A percentile compares a stretch with the other conserved stretches of the same genome.
These are phyloP conservation scores for Ceuthmochares aereus DNA, from an alignment of 2,113 vertebrate species.

Conservation along the genomic window DNA sequence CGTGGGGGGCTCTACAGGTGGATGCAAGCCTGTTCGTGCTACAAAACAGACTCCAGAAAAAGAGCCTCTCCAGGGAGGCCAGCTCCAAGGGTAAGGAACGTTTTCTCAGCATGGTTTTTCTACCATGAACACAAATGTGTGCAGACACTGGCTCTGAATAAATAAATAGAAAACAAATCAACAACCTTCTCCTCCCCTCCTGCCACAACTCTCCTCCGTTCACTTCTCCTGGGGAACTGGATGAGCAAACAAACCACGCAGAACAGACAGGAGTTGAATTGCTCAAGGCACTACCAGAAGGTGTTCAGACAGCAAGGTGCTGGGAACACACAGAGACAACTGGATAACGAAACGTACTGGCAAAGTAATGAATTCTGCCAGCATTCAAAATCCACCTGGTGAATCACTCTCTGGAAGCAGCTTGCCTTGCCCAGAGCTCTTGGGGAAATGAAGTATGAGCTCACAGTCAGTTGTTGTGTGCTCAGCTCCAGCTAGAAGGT, in stretches of 20 bases:
- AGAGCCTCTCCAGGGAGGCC: not conserved
- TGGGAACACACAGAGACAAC: not conserved
- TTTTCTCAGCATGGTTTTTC: not conserved
- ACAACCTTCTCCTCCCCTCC: not conserved
- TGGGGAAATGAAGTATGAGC: not conserved
- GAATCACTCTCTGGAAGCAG: not conserved
- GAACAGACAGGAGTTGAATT: not conserved
- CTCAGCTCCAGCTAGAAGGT: not conserved
- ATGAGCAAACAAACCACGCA: not conserved
- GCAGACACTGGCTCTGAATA: not conserved
- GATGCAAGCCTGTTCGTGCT: not conserved
- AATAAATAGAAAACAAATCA: not conserved
- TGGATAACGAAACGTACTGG: not conserved
- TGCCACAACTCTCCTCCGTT: not conserved
- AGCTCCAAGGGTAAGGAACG: fast-evolving
- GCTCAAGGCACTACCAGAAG: constrained; percentile 49
- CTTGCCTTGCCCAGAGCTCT: not conserved
- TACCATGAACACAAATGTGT: not conserved
- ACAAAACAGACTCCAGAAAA: not conserved
- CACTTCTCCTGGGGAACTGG: not conserved
- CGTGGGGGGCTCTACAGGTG: not conserved
- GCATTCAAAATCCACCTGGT: not conserved
- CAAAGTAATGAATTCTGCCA: not conserved
- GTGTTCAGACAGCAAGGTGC: not conserved
- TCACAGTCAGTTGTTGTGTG: not conserved